These are phyloP conservation scores for Arenicola marina DNA, from an alignment of 2,888 invertebrate species.

Conservation along the genomic window DNA sequence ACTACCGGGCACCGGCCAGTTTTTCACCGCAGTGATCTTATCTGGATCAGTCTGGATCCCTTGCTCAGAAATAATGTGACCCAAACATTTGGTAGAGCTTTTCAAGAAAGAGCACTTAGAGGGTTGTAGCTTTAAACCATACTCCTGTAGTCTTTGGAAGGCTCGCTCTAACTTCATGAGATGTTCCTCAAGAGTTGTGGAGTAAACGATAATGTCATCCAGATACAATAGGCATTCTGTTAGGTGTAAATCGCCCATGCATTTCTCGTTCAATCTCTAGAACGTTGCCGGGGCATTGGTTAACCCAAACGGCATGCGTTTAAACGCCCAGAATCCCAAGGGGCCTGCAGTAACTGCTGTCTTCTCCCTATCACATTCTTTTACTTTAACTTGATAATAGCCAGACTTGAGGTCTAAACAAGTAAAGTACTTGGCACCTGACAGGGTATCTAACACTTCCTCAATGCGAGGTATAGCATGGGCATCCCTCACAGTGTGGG, in stretches of 20 bases:
- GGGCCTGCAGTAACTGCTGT: slow-evolving; percentile 9
- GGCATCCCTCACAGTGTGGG: background rate
- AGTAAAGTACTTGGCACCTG: background rate
- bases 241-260: background rate
- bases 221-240: background rate
- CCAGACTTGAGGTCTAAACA: background rate
- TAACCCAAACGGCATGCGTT: background rate
- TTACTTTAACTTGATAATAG: background rate
- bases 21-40: background rate
- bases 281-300: slow-evolving; percentile 3
- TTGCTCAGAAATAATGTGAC: slow-evolving; percentile 1
- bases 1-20: slow-evolving; percentile 11
- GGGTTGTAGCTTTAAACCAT: background rate
- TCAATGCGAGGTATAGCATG: background rate
- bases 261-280: slow-evolving; percentile 6
- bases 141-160: background rate
- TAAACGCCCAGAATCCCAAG: slow-evolving; percentile 1
- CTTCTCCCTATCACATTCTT: background rate
- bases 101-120: background rate
- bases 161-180: background rate
- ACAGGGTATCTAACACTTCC: background rate
- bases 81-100: background rate
- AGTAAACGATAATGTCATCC: slow-evolving; percentile 1
- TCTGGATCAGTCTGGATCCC: slow-evolving; percentile 6
- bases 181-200: background rate